Evolutionary conservation across 2,113 vertebrate species (phyloP), one percentile per base, ranked within the genome.

Genomic region (Pelmatolapia mariae): DNA sequence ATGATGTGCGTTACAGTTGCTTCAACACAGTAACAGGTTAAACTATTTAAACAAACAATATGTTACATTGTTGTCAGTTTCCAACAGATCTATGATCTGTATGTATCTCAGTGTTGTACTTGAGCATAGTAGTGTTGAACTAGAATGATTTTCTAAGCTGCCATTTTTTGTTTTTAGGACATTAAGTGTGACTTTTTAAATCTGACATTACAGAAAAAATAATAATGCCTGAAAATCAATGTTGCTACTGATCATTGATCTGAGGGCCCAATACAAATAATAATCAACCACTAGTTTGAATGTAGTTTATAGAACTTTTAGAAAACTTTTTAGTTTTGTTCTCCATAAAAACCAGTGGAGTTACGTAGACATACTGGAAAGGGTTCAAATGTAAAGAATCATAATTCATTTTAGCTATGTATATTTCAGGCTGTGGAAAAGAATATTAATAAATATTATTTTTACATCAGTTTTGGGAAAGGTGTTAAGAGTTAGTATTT

Each of bases 71-170:
- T n/a, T 66, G 61, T 66, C 2, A 63, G 31, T 63, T 63, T 63
- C 59, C 59, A 63, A 36, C 59, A 63, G 59, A 36, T 36, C 31
- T 66, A 6, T 63, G 31, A 19, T 36, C 31, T 0, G 0, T 8
- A 66, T 36, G 29, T 1, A 1, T 6, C 16, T 63, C 61, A 13
- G 61, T 36, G 61, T 66, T 38, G 61, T 12, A 66, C 31, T 38
- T 36, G n/a, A n/a, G 53, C 59, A 2, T 36, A 33, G 59, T 3
- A 36, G 61, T 38, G 18, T 38, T 38, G 18, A 66, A 66, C 0
- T 2, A 66, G 10, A 38, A 38, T 66, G 6, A 66, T n/a, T 66
- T 66, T 38, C 2, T n/a, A 63, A 63, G 59, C 31, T 63, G 31
- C 31, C 31, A 19, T 38, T 66, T n/a, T 3, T 66, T 10, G 10